Evolutionary conservation across 1,140 invertebrate species (phyloP).

Genomic region (Drosophila tropicalis): DNA sequence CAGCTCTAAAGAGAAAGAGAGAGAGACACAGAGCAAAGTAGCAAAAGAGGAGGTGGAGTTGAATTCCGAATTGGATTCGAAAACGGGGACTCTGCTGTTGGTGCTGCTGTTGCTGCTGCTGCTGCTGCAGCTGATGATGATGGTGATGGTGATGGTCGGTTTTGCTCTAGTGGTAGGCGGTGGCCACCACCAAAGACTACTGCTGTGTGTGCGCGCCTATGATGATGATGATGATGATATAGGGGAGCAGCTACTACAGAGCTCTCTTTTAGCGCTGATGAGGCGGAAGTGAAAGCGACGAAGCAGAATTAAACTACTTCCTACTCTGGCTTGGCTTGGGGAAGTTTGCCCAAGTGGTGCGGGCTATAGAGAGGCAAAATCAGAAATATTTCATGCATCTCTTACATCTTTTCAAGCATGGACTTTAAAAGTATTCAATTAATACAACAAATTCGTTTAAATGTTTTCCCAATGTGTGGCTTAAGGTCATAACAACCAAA

Average conservation of each 20-base stretch:
- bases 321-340: conserved; percentile 44
- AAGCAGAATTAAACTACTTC: conserved; percentile 73
- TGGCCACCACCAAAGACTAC: background rate
- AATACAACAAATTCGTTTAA: too few relatives aligned
- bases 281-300: conserved; percentile 76
- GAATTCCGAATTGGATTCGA: conserved; percentile 22
- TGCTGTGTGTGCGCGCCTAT: conserved; percentile 19
- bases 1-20: background rate
- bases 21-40: background rate
- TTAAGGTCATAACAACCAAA: too few relatives aligned
- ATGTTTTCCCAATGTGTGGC: too few relatives aligned
- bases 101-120: conserved; percentile 28
- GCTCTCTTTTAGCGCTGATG: conserved; percentile 50
- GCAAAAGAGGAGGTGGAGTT: background rate
- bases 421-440: conserved; percentile 7
- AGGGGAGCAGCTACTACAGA: conserved; percentile 40
- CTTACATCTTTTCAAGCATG: background rate
- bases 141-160: conserved; percentile 50
- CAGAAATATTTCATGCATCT: background rate
- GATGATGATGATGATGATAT: conserved; percentile 35
- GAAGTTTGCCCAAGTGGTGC: background rate
- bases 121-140: conserved; percentile 17
- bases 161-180: conserved; percentile 8
- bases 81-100: conserved; percentile 20
- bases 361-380: conserved; percentile 1